A percentile compares a stretch with the other conserved stretches of the same genome.
phyloP scores from a whole-genome alignment of 1,140 invertebrate species.

The Teleogryllus occipitalis region DNA sequence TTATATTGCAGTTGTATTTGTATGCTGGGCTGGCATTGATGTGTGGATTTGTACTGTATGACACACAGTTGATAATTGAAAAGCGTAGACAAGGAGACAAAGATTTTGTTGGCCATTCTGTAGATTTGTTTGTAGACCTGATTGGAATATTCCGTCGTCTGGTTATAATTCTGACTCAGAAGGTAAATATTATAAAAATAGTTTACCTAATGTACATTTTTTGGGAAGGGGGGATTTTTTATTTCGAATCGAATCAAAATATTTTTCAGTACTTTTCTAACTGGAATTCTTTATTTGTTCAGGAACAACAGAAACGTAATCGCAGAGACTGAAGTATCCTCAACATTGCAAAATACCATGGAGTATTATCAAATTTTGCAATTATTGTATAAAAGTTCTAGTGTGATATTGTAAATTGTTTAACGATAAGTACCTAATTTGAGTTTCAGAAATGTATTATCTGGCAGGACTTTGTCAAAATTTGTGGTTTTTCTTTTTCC shows the following conservation, averaged over 20 bases:
- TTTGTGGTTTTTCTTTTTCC: neutral
- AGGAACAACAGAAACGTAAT: conserved; percentile 15
- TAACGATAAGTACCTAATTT: neutral
- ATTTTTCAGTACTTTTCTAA: neutral
- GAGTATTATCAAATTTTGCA: too few relatives aligned
- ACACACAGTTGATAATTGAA: conserved; percentile 93
- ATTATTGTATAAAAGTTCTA: too few relatives aligned
- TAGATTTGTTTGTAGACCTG: conserved; percentile 89
- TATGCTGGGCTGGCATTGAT: conserved; percentile 83
- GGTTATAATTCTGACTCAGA: conserved; percentile 79
- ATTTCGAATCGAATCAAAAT: neutral
- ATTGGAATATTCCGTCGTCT: conserved; percentile 83
- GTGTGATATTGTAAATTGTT: too few relatives aligned
- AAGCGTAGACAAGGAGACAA: conserved; percentile 81
- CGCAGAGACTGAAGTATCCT: conserved; percentile 9
- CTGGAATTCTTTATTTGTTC: neutral
- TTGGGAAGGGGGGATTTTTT: neutral
- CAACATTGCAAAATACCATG: too few relatives aligned
- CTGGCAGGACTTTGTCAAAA: neutral
- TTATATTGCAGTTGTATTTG: conserved; percentile 56
- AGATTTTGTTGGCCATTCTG: conserved; percentile 84
- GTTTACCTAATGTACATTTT: neutral
- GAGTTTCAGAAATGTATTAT: neutral
- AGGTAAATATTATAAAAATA: conserved; percentile 49
- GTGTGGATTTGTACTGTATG: conserved; percentile 91